phyloP scores from a whole-genome alignment of 2,797 vertebrate species.

The Galaxias olidus region DNA sequence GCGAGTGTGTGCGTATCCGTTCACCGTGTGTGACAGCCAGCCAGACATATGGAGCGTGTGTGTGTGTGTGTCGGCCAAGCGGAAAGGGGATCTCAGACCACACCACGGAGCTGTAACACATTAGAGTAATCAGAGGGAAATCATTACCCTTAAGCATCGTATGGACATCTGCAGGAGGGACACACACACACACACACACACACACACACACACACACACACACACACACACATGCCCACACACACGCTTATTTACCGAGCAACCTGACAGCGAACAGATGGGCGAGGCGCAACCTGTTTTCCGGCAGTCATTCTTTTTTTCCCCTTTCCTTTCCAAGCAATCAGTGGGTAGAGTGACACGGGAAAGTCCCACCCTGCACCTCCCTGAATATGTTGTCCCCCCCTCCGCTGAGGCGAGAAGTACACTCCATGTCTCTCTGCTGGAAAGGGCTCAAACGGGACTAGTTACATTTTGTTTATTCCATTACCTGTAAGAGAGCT shows the following conservation, averaged over 20 bases:
- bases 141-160: slow-evolving; percentile 33
- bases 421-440: no score
- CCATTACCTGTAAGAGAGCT: no score
- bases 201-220: background rate
- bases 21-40: background rate
- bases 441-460: no score
- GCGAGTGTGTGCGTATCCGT: background rate
- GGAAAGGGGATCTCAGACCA: slow-evolving; percentile 56
- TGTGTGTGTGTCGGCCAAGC: slow-evolving; percentile 58
- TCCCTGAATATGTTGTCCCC: no score
- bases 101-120: slow-evolving; percentile 52
- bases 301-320: no score
- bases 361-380: no score
- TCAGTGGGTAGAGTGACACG: no score
- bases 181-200: background rate
- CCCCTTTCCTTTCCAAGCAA: no score
- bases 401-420: no score
- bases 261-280: slow-evolving; percentile 25
- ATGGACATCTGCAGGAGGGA: background rate
- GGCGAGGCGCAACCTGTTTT: no score
- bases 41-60: slow-evolving; percentile 61
- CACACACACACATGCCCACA: background rate
- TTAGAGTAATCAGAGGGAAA: slow-evolving; percentile 69
- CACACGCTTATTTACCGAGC: background rate
- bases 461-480: no score